These are phyloP conservation scores for Aspiorhynchus laticeps DNA, from an alignment of 2,113 vertebrate species.

Conservation along the genomic window DNA sequence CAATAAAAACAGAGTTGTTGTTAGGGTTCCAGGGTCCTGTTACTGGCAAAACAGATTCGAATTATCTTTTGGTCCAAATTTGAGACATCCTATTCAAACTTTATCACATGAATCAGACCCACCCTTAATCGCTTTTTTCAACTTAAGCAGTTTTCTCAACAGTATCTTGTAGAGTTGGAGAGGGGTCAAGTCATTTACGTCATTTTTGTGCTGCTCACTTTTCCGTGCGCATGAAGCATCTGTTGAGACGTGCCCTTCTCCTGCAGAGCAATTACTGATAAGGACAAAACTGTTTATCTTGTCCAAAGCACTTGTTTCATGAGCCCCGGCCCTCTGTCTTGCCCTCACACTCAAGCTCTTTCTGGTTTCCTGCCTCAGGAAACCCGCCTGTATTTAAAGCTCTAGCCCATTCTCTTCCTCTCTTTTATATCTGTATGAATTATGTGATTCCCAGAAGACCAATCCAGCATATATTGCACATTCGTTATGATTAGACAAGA, in stretches of 20 bases:
- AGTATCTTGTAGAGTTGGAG: not conserved
- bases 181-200: not conserved
- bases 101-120: not conserved
- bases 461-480: not conserved
- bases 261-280: not conserved
- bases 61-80: not conserved
- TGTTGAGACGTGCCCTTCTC: constrained; percentile 21
- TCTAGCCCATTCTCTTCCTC: not conserved
- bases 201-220: constrained; percentile 21
- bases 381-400: not conserved
- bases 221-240: not conserved
- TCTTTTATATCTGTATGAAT: not conserved
- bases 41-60: not conserved
- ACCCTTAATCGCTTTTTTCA: not conserved
- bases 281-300: constrained; percentile 19
- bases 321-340: not conserved
- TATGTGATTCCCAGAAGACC: not conserved
- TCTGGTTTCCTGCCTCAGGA: constrained; percentile 7
- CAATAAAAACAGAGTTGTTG: not conserved
- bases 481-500: not conserved
- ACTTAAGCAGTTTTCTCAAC: not conserved
- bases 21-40: too few relatives aligned
- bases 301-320: not conserved
- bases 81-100: not conserved
- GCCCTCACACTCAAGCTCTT: not conserved